Evolutionary conservation across 2,797 vertebrate genomes (phyloP).

Genomic region (Podarcis lilfordi): DNA sequence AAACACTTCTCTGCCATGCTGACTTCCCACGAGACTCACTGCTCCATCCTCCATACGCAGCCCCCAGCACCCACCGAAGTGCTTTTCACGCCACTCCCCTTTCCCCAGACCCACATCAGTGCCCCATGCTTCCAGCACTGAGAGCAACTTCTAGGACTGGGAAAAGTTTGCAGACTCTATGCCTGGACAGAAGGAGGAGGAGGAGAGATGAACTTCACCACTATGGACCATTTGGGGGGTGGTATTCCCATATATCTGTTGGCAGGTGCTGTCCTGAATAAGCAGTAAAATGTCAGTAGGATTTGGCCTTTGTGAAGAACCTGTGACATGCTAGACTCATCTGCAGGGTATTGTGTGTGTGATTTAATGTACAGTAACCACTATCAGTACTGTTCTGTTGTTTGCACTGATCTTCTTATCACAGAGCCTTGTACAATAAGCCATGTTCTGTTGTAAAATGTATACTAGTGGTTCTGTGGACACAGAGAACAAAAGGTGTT

Average conservation of each 20-base stretch:
- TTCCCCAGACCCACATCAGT: slow-evolving; percentile 89
- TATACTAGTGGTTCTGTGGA: background rate
- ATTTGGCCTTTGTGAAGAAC: slow-evolving; percentile 35
- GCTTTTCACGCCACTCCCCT: slow-evolving; percentile 85
- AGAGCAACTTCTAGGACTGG: slow-evolving; percentile 55
- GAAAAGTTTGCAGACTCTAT: slow-evolving; percentile 27
- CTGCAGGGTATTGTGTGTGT: slow-evolving; percentile 16
- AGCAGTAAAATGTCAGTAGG: slow-evolving; percentile 33
- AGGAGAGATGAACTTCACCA: background rate
- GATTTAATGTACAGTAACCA: background rate
- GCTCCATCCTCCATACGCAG: slow-evolving; percentile 82
- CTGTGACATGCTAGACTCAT: slow-evolving; percentile 26
- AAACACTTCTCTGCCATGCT: slow-evolving; percentile 91
- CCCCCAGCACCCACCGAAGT: slow-evolving; percentile 82
- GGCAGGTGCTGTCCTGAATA: background rate
- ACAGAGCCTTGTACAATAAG: accelerated
- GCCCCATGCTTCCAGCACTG: slow-evolving; percentile 92
- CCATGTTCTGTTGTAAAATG: slow-evolving; percentile 23
- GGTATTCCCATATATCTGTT: slow-evolving; percentile 18
- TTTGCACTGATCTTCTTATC: background rate
- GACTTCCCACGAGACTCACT: slow-evolving; percentile 91
- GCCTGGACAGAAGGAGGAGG: slow-evolving; percentile 14
- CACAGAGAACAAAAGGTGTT: slow-evolving; percentile 32
- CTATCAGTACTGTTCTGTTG: background rate
- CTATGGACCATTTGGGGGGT: background rate